A percentile compares a stretch with the other conserved stretches of the same genome.
Conservation (phyloP, 2,113 vertebrate genomes). For the Caranx melampygus region DNA sequence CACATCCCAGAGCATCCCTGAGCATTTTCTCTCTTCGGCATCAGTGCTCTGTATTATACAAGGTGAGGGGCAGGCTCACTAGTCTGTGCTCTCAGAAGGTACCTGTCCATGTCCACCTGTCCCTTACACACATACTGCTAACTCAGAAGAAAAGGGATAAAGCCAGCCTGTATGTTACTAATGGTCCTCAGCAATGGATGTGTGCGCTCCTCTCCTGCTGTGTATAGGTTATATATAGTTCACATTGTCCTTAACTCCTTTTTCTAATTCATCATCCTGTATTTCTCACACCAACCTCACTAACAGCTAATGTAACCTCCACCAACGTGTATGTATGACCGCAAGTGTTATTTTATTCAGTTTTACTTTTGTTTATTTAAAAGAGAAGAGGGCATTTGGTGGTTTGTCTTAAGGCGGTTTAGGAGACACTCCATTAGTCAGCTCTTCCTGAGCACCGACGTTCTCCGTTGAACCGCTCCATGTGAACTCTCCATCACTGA, state of each 20-base stretch:
- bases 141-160: conserved; percentile 34
- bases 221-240: neutral
- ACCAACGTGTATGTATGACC: neutral
- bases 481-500: neutral
- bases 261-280: neutral
- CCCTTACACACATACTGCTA: neutral
- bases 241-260: neutral
- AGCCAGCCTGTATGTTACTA: neutral
- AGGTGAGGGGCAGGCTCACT: neutral
- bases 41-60: neutral
- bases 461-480: no score
- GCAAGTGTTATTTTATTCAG: neutral
- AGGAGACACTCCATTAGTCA: neutral
- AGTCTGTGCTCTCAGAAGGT: conserved; percentile 28
- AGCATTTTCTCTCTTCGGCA: neutral
- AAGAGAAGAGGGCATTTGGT: neutral
- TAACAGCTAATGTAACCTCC: conserved; percentile 4
- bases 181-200: neutral
- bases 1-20: neutral
- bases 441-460: neutral
- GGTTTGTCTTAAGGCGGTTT: neutral
- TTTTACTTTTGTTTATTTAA: neutral
- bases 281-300: neutral
- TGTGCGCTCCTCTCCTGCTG: neutral
- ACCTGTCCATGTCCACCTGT: conserved; percentile 29